Evolutionary conservation across 1,140 invertebrate species (phyloP).

Genomic region (Mactra quadrangularis): DNA sequence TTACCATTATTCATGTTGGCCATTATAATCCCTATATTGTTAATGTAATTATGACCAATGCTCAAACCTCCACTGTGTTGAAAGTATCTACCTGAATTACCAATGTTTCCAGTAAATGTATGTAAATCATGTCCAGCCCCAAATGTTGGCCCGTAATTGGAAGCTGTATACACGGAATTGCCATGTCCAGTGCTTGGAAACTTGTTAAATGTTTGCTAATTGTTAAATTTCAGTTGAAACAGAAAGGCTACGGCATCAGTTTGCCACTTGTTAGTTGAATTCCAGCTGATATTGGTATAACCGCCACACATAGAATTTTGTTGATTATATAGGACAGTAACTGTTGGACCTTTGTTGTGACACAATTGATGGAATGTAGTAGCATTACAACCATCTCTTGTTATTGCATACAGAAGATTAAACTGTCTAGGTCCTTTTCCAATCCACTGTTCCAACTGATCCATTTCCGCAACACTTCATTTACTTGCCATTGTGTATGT

Average conservation of each 20-base stretch:
- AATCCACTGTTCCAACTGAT: slow-evolving; percentile 55
- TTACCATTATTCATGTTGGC: slow-evolving; percentile 28
- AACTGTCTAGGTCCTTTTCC: slow-evolving; percentile 51
- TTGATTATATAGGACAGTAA: slow-evolving; percentile 63
- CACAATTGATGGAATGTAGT: slow-evolving; percentile 62
- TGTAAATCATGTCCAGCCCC: slow-evolving; percentile 33
- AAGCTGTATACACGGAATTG: too few species aligned
- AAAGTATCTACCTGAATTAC: slow-evolving; percentile 6
- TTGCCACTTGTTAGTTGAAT: neutral
- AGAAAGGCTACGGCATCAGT: slow-evolving; percentile 61
- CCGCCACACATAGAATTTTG: slow-evolving; percentile 65
- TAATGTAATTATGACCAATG: neutral
- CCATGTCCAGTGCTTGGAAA: neutral
- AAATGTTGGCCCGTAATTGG: slow-evolving; percentile 45
- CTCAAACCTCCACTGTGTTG: neutral
- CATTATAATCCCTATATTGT: neutral
- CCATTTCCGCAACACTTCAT: neutral
- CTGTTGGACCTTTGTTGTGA: slow-evolving; percentile 64
- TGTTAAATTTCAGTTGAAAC: slow-evolving; percentile 48
- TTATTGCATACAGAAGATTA: slow-evolving; percentile 58
- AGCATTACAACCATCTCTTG: slow-evolving; percentile 57
- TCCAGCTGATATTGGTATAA: slow-evolving; percentile 59
- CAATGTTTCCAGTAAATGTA: slow-evolving; percentile 17
- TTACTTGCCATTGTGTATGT: slow-evolving; percentile 1
- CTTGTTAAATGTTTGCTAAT: neutral